These are phyloP conservation scores for Valencia hispanica DNA, from an alignment of 2,797 vertebrate species.

Conservation along the genomic window DNA sequence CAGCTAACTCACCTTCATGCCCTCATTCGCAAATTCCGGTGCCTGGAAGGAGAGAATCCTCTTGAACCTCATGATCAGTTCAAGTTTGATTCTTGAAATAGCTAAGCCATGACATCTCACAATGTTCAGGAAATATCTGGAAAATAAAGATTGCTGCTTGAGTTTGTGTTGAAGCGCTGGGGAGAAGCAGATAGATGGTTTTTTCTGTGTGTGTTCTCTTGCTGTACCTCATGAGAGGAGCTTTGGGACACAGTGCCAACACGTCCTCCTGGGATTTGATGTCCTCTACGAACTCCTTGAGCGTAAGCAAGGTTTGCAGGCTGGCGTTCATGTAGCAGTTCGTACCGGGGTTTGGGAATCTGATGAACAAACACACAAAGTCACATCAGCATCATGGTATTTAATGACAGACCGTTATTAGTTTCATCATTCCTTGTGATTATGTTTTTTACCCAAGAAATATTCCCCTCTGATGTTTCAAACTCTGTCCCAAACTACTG, in stretches of 20 bases:
- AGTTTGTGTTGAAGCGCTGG: not conserved
- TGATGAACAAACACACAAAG: not conserved
- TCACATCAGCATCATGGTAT: not conserved
- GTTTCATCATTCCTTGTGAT: not conserved
- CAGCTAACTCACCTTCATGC: constrained; percentile 1
- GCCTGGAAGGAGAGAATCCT: not conserved
- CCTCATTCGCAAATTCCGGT: not conserved
- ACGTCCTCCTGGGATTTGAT: constrained; percentile 17
- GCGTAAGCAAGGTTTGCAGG: constrained; percentile 23
- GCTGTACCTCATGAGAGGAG: constrained; percentile 9
- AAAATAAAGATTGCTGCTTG: not conserved
- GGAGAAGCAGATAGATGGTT: too few relatives aligned
- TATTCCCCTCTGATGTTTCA: not conserved
- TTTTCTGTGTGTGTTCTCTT: not conserved
- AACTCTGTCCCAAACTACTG: not conserved
- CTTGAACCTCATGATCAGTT: constrained; percentile 1
- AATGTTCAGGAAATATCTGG: constrained; percentile 12
- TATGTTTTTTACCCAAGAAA: not conserved
- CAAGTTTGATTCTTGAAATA: not conserved
- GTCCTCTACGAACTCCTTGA: constrained; percentile 4
- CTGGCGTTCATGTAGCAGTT: constrained; percentile 18
- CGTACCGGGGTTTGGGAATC: not conserved
- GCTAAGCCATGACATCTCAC: not conserved
- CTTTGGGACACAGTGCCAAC: not conserved
- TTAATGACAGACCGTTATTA: not conserved